Base-by-base conservation (phyloP, 2,113 vertebrate genomes). In the Vicugna pacos region DNA sequence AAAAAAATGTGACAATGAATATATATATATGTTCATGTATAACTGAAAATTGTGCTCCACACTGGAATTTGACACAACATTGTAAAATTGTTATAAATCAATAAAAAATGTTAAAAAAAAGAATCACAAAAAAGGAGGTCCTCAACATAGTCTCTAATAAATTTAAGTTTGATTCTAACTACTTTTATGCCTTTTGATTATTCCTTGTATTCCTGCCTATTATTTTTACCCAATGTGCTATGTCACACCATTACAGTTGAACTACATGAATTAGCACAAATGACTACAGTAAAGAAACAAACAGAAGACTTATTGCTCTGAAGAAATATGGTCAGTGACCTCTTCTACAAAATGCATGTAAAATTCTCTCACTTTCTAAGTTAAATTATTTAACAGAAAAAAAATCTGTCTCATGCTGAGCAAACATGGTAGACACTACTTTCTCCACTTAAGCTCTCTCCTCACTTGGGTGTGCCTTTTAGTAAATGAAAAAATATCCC, bases 321-420 rank as follows among this genome's bases (percentile, higher is more conserved):
- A 96, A 85, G 77, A 89, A 62, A 91, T 9, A 9, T 94, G 19
- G 76, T 64, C 85, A 62, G 38, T 62, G 56, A 73, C 35, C 6
- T 70, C 77, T 95, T 76, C 38, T 79, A 72, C 54, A 91, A 96
- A 56, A 58, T 30, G 8, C 26, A 42, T 32, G 30, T 85, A 60
- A 84, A 82, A 93, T 72, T 42, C 14, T 94, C 58, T 91, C n/a
- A 38, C 80, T 89, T 91, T 48, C 35, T 93, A 90, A 38, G 4
- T 94, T 73, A 94, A 89, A 93, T 65, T 93, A 84, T 11, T 67
- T 46, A 32, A 50, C 20, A 82, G 3, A 48, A 88, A 73, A 94
- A 52, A 24, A 1, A 28, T 20, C 32, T 52, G 13, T 50, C 28
- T 70, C 14, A 77, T 52, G n/a, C 62, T 92, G 48, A 88, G 4